Conservation (phyloP, 2,113 vertebrate species). For the Gymnarchus niloticus region DNA sequence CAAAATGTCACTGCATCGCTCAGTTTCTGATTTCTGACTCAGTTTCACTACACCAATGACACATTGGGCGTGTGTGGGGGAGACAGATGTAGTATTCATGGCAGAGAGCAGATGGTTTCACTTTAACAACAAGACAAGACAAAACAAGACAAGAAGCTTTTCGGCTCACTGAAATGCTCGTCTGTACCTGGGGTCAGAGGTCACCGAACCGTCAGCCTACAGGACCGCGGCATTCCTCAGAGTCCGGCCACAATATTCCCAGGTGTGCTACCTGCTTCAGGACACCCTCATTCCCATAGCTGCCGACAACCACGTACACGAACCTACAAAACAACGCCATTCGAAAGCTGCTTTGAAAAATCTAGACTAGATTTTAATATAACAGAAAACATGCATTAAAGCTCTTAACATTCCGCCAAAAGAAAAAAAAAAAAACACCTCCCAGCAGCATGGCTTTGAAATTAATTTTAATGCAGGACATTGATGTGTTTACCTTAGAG, state of each 20-base stretch:
- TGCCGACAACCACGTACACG: constrained; percentile 34
- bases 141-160: too few species aligned
- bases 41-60: not conserved
- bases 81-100: not conserved
- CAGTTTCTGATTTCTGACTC: not conserved
- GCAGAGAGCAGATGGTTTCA: not conserved
- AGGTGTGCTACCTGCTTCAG: constrained; percentile 9
- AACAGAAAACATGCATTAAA: constrained; percentile 34
- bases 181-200: not conserved
- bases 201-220: not conserved
- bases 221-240: not conserved
- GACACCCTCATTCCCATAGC: constrained; percentile 32
- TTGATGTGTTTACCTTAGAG: not conserved
- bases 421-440: constrained; percentile 22
- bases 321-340: constrained; percentile 27
- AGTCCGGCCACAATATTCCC: constrained; percentile 16
- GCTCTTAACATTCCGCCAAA: constrained; percentile 36
- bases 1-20: not conserved
- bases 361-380: constrained; percentile 24
- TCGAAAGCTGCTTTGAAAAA: constrained; percentile 20
- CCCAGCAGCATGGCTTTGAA: not conserved
- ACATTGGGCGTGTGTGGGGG: not conserved
- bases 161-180: not conserved
- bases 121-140: too few species aligned
- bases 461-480: constrained; percentile 18